A percentile compares a stretch with the other conserved stretches of the same genome.
Evolutionary conservation across 2,113 vertebrate genomes (phyloP).

Genomic region (Delphinapterus leucas): DNA sequence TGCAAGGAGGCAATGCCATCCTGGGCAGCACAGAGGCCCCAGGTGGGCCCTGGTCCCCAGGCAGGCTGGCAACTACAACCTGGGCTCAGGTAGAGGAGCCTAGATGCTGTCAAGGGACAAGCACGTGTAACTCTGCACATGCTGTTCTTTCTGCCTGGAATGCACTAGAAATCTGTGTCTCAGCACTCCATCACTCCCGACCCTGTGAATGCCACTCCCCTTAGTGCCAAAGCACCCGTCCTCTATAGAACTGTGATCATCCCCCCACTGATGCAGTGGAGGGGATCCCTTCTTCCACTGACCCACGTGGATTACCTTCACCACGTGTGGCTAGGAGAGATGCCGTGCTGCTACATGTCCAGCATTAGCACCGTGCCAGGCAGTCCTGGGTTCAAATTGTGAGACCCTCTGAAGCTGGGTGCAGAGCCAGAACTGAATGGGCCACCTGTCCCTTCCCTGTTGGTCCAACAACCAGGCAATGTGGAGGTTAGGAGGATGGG

Average conservation of each 20-base stretch:
- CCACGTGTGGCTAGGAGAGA: rapidly evolving
- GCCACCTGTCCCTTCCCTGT: background rate
- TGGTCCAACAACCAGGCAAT: background rate
- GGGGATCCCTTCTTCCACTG: background rate
- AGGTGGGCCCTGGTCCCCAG: background rate
- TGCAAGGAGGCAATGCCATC: background rate
- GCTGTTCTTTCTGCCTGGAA: background rate
- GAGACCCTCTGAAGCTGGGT: background rate
- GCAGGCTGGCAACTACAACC: background rate
- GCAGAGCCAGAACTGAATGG: background rate
- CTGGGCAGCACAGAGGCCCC: background rate
- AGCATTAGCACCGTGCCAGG: background rate
- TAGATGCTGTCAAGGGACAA: background rate
- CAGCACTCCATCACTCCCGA: background rate
- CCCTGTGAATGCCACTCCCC: background rate
- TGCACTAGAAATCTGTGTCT: background rate
- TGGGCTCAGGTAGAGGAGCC: background rate
- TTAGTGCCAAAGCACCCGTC: background rate
- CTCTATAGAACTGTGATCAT: background rate
- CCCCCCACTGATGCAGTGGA: rapidly evolving
- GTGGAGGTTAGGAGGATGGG: background rate
- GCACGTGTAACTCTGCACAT: background rate
- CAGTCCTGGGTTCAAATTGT: background rate
- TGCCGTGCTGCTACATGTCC: background rate
- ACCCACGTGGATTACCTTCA: background rate